Base-by-base conservation (phyloP, 2,113 vertebrate genomes). In the Colaptes auratus region DNA sequence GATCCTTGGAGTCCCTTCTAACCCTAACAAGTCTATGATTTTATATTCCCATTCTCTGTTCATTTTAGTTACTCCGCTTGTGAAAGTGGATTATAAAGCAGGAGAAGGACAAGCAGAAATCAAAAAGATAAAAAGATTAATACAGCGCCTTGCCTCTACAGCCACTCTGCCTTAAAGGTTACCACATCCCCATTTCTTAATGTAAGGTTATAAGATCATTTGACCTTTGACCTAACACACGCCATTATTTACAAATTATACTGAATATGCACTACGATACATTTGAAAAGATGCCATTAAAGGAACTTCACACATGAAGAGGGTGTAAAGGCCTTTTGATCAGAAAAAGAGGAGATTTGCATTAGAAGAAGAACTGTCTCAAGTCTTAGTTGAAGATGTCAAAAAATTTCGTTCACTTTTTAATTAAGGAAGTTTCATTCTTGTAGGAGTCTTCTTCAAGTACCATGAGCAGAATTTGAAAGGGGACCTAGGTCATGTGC, bases 211-310 rank as follows among this genome's bases (percentile, higher is more conserved):
- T 55, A 59, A 82, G 70, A 91, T 79, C 36, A 82, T 89, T 65
- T 95, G 88, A 95, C 86, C 90, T 89, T 65, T 95, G 88, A 95
- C 86, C 90, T 88, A 92, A 86, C 7, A 60, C 20, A 86, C 44
- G 65, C 55, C 53, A 92, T 96, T 95, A 93, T 94, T 96, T 96
- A 94, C 95, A 93, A 93, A 94, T 97, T 82, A 91, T 79, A 96
- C 84, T 86, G 90, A 95, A 93, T 83, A 94, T 77, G 86, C 79
- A 73, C 95, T 89, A 25, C 86, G 80, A 92, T 82, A 92, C 39
- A 86, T 85, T 92, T 93, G 67, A 93, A 93, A 96, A 81, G 36
- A 87, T 63, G 35, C 25, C 46, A 89, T 93, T 93, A 95, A 92
- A 94, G 74, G 61, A 91, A 88, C 39, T 83, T 86, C 48, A 91